Evolutionary conservation across 1,140 invertebrate species (phyloP), one percentile per base, ranked within the genome.

Genomic region (Neuroterus valhalla): DNA sequence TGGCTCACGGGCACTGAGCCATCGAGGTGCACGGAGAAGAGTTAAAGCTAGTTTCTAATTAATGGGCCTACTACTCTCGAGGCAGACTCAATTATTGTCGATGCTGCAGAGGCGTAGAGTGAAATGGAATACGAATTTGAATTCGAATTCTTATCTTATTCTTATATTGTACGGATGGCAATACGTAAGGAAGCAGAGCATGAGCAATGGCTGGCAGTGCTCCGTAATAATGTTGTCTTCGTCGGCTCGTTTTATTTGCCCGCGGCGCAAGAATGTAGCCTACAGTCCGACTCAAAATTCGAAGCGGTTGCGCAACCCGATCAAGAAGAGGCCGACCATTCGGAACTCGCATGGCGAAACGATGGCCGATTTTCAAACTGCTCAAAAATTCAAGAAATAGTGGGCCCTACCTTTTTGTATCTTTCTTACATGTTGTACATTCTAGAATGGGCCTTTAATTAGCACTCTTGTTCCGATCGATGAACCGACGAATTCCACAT

Each of bases 181-280:
- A 82, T 85, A 85, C 82, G 82, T 83, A 86, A 87, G 86, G 83
- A 88, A 86, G 84, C 86, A 82, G 84, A 82, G 88, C 86, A 89
- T 89, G 87, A 89, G 88, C 88, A 89, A 88, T 89, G 88, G 87
- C 88, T 88, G 87, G 86, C 85, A 88, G 82, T 76, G 86, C 85
- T 84, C 79, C 83, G 86, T 90, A 90, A 90, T 90, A 90, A 90
- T 88, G 88, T 90, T 89, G 89, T 90, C 88, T 88, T 87, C 83
- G 86, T 88, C 82, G 85, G 78, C 77, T 85, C 84, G 83, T 89
- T 88, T 90, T 89, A 90, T 90, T 90, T 88, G 87, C 87, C 84
- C 85, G 83, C 84, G 85, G 85, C 86, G 81, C 85, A 90, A 89
- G 89, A 90, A 90, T 90, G 89, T 88, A 86, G 88, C 86, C 87